A percentile compares a stretch with the other conserved stretches of the same genome.
These are phyloP conservation scores for Morpho deidamia DNA, from an alignment of 2,888 invertebrate species.

Conservation along the genomic window DNA sequence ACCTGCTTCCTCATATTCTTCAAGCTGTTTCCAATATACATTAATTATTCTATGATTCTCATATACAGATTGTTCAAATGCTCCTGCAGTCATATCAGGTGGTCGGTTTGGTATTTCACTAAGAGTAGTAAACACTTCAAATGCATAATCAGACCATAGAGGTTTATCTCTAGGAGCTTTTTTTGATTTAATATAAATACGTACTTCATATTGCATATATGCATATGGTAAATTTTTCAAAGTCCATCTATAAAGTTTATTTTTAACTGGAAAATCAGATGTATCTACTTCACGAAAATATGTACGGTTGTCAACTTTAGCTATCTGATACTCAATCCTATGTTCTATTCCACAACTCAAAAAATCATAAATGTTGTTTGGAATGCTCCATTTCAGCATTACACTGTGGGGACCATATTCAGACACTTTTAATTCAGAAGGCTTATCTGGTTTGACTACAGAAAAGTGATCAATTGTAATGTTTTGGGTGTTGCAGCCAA, in stretches of 20 bases:
- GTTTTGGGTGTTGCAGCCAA: constrained; percentile 74
- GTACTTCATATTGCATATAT: constrained; percentile 83
- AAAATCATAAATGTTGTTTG: constrained; percentile 53
- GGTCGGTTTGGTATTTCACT: constrained; percentile 80
- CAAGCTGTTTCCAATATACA: constrained; percentile 89
- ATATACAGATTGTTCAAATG: constrained; percentile 81
- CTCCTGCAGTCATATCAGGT: constrained; percentile 84
- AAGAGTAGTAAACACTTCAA: constrained; percentile 79
- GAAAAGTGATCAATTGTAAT: constrained; percentile 80
- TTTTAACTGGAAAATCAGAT: constrained; percentile 45
- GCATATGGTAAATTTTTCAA: constrained; percentile 81
- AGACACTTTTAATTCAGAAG: constrained; percentile 42
- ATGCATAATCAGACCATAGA: constrained; percentile 85
- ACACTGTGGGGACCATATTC: constrained; percentile 54
- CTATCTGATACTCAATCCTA: constrained; percentile 68
- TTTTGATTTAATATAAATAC: constrained; percentile 82
- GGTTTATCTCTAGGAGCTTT: constrained; percentile 67
- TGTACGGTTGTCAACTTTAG: constrained; percentile 61
- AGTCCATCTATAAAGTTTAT: constrained; percentile 55
- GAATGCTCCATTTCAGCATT: constrained; percentile 52
- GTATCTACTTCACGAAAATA: constrained; percentile 61
- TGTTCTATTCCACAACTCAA: constrained; percentile 54
- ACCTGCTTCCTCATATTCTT: constrained; percentile 84
- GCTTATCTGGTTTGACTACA: constrained; percentile 58
- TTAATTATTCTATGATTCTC: constrained; percentile 79